Percentiles rank a stretch among this genome's conserved stretches.
phyloP scores from a whole-genome alignment of 2,113 vertebrate species.

The Struthio camelus region DNA sequence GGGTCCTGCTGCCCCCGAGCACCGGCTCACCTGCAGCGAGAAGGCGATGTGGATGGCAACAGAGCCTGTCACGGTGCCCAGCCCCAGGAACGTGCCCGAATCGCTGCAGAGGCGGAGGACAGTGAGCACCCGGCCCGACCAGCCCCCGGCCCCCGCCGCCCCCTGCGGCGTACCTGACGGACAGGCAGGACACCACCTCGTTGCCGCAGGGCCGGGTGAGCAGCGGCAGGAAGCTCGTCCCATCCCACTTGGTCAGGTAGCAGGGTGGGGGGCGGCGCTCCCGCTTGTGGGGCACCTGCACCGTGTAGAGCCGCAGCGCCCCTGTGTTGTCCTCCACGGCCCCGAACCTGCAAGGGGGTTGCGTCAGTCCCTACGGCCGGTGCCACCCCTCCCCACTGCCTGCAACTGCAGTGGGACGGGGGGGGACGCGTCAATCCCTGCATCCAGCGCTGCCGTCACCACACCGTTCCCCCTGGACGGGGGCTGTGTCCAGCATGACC shows the following conservation, averaged over 20 bases:
- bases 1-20: not conserved
- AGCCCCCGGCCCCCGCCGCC: accelerated
- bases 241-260: conserved; percentile 97
- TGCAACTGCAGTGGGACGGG: no score
- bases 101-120: conserved; percentile 74
- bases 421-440: no score
- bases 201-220: conserved; percentile 88
- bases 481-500: no score
- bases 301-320: conserved; percentile 87
- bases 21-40: conserved; percentile 90
- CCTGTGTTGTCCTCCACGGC: conserved; percentile 84
- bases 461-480: no score
- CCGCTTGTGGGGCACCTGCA: conserved; percentile 94
- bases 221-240: conserved; percentile 87
- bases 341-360: conserved; percentile 80
- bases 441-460: no score
- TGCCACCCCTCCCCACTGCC: not conserved
- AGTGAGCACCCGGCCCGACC: accelerated
- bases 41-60: conserved; percentile 94
- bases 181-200: conserved; percentile 90
- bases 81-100: conserved; percentile 92
- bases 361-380: not conserved
- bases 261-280: conserved; percentile 87
- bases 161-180: conserved; percentile 79
- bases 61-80: conserved; percentile 94